These are phyloP conservation scores for Bursaphelenchus okinawaensis DNA, from an alignment of 2,888 invertebrate genomes.

Conservation along the genomic window DNA sequence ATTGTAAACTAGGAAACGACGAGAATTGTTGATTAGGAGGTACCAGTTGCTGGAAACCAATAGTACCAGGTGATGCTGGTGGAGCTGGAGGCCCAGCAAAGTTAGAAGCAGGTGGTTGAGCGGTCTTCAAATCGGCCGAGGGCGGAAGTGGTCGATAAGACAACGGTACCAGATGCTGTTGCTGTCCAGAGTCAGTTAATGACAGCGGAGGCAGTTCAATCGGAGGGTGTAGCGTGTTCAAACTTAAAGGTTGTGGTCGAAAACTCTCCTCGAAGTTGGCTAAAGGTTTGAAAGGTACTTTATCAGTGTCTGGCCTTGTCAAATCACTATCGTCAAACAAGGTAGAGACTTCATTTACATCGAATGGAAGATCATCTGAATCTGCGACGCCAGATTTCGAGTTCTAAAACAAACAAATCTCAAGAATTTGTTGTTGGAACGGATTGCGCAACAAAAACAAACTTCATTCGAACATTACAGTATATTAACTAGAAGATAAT, in stretches of 20 bases:
- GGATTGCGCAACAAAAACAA: no score
- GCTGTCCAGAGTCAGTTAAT: background rate
- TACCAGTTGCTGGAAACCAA: background rate
- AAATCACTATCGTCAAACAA: conserved; percentile 14
- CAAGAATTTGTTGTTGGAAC: background rate
- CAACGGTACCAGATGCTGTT: background rate
- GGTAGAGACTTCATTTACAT: conserved; percentile 8
- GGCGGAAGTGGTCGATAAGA: no score
- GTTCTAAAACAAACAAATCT: no score
- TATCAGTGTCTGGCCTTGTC: background rate
- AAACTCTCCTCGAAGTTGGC: background rate
- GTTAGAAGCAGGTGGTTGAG: background rate
- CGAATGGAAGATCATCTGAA: conserved; percentile 1
- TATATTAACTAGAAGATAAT: background rate
- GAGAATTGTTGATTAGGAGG: background rate
- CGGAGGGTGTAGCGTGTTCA: conserved; percentile 10
- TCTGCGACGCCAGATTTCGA: no score
- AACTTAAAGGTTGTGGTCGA: background rate
- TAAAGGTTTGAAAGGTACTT: background rate
- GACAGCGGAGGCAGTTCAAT: conserved; percentile 3
- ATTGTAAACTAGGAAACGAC: background rate
- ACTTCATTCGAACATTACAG: no score
- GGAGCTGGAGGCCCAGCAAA: background rate
- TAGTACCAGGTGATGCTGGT: background rate
- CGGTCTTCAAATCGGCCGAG: background rate